Base-by-base conservation (phyloP, 2,797 vertebrate species). In the Sylvia borin region DNA sequence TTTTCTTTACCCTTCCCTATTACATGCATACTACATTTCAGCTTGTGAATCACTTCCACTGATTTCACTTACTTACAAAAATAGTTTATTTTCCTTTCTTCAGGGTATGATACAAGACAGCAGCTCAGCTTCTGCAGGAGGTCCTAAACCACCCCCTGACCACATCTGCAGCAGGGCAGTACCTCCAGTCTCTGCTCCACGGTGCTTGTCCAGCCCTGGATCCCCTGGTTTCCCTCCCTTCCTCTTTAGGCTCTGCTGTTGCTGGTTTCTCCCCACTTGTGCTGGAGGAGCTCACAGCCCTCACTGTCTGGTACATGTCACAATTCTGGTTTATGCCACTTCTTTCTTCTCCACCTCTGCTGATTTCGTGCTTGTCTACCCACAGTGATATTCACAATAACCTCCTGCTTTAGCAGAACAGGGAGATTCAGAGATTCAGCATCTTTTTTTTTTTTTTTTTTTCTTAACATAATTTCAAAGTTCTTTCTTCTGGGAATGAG, bases 141-240 rank as follows among this genome's bases (percentile, higher is more conserved):
- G 4, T 2, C 42, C 26, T 73, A 29, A 66, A 29, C 10, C 3
- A 24, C 11, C 10, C 32, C 20, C 42, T 8, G 4, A 16, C 12
- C 26, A 16, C 1, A 1, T 8, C 11, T 71, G 3, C 12, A 38
- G 3, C 32, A 77, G 16, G 40, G 31, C 11, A 5, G 0, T 13
- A 5, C 10, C 16, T 77, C 31, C 15, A 11, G 15, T 51, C 5
- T 34, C 3, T 73, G 34, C 16, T 32, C 25, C 1, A 5, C 1
- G 0, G 21, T 4, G 1, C 29, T 62, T 17, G 1, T 13, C 32
- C 47, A 65, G 21, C 21, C 17, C 61, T 24, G 16, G 27, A 10
- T 75, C 31, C 13, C 7, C 10, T 31, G 26, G 2, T 4, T 55
- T 25, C 27, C 9, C 21, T 42, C 15, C 10, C 5, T 64, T 38